Evolutionary conservation across 2,888 invertebrate species (phyloP).

Genomic region (Pristionchus exspectatus): DNA sequence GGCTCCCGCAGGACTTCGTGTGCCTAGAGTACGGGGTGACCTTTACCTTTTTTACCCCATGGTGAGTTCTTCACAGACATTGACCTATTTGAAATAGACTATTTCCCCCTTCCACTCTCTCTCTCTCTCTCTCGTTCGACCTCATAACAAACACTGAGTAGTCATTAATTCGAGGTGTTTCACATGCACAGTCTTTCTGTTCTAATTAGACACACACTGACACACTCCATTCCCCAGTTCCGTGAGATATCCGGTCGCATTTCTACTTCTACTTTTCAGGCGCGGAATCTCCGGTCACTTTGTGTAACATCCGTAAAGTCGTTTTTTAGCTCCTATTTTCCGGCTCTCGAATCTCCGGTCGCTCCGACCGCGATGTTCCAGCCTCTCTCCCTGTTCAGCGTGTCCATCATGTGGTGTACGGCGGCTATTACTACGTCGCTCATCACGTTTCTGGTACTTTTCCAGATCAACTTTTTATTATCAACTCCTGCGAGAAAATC

Average conservation of each 20-base stretch:
- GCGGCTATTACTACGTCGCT: neutral
- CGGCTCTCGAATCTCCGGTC: neutral
- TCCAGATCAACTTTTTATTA: neutral
- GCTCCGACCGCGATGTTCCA: neutral
- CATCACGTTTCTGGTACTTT: conserved; percentile 8
- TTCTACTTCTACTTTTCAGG: neutral
- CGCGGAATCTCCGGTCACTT: too few species aligned
- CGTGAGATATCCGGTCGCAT: neutral
- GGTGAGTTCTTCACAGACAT: too few species aligned
- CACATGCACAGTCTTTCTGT: neutral
- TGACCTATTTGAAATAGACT: neutral
- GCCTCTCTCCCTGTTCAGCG: conserved; percentile 36
- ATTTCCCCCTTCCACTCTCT: neutral
- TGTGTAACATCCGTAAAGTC: too few species aligned
- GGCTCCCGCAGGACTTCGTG: too few species aligned
- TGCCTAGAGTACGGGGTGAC: too few species aligned
- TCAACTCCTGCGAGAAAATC: neutral
- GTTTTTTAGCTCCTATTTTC: neutral
- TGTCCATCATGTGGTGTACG: conserved; percentile 4
- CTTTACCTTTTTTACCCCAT: too few species aligned
- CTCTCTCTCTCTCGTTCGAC: too few species aligned
- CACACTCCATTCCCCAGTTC: neutral
- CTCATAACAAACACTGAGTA: neutral
- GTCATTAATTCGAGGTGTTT: neutral
- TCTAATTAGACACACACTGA: neutral